A percentile compares a stretch with the other conserved stretches of the same genome.
Evolutionary conservation across 2,113 vertebrate genomes (phyloP).

Genomic region (Muntiacus reevesi): DNA sequence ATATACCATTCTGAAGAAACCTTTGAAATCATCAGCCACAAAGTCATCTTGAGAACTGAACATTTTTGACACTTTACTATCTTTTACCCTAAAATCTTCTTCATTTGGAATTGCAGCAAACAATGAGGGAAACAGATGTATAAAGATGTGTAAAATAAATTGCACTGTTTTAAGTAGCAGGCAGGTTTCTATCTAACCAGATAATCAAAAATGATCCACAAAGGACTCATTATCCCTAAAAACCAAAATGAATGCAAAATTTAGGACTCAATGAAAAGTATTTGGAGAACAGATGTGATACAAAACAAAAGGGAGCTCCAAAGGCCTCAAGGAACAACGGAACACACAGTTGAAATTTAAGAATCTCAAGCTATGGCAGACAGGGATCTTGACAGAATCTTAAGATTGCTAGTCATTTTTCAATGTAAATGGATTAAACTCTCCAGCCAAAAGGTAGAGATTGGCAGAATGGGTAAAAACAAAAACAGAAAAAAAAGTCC

Average conservation of each 20-base stretch:
- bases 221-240: not conserved
- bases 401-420: not conserved
- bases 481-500: not conserved
- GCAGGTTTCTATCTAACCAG: not conserved
- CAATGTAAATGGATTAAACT: not conserved
- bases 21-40: not conserved
- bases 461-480: not conserved
- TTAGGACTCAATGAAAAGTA: not conserved
- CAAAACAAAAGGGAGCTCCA: not conserved
- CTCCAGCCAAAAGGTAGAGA: not conserved
- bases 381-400: not conserved
- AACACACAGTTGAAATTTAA: not conserved
- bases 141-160: not conserved
- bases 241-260: not conserved
- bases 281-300: not conserved
- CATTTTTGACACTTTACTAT: too few species aligned
- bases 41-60: not conserved
- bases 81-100: not conserved
- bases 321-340: not conserved
- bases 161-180: not conserved
- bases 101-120: not conserved
- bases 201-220: not conserved
- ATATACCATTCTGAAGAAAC: not conserved
- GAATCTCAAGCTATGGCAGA: not conserved
- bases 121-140: not conserved